phyloP scores from a whole-genome alignment of 2,888 invertebrate species.

The Cryptocephalus moraei region DNA sequence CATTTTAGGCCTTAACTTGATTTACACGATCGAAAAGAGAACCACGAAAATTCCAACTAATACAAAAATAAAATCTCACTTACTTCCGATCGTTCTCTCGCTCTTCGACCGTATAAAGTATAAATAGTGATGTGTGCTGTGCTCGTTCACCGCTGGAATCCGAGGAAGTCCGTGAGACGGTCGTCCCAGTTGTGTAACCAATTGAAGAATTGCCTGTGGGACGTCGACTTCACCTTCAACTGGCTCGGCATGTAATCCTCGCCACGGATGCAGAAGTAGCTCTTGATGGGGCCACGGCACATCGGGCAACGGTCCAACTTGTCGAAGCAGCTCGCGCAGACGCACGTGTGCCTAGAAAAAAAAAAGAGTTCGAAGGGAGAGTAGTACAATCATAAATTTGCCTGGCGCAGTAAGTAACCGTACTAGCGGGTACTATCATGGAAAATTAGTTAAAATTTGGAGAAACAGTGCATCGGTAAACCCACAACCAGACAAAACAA shows the following conservation, averaged over 20 bases:
- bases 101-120: too few species aligned
- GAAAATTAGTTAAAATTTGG: not conserved
- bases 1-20: too few species aligned
- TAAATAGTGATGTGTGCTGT: too few species aligned
- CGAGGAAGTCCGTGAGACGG: slow-evolving; percentile 63
- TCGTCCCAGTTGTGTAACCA: slow-evolving; percentile 57
- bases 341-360: slow-evolving; percentile 61
- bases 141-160: slow-evolving; percentile 43
- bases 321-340: slow-evolving; percentile 70
- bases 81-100: too few species aligned
- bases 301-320: slow-evolving; percentile 79
- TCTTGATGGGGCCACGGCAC: slow-evolving; percentile 72
- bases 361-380: not conserved
- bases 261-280: slow-evolving; percentile 73
- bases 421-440: not conserved
- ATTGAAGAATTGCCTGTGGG: slow-evolving; percentile 30
- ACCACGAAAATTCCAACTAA: too few species aligned
- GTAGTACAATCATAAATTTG: too few species aligned
- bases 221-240: slow-evolving; percentile 30
- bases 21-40: too few species aligned
- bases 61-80: too few species aligned
- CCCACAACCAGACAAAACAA: too few species aligned
- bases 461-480: too few species aligned
- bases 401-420: not conserved
- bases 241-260: slow-evolving; percentile 58